Evolutionary conservation across 2,888 invertebrate genomes (phyloP), one percentile per base, ranked within the genome.

Genomic region (Enchytraeus crypticus): DNA sequence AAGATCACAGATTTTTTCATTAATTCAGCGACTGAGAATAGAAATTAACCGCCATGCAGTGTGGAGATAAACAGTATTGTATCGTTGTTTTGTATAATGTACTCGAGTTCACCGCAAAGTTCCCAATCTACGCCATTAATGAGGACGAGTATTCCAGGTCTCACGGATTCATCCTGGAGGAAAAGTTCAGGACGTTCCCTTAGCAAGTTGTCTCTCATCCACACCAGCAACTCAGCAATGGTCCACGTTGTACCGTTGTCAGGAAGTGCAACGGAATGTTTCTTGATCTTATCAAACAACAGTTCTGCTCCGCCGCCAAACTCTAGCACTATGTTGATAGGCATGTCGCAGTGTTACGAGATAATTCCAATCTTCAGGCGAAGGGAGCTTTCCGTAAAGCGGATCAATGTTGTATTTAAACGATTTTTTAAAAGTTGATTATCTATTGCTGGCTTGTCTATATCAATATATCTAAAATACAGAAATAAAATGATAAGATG

Each of bases 101-200:
- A 82, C 26, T 80, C 77, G 62, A 79, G 66, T 68, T 80, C 77
- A n/a, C 81, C 81, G 74, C 79, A 66, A 21, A 97, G 80, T 79
- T 97, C 95, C 96, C 96, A 97, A 75, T 97, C 97, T 0, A 88
- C 84, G 71, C 97, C 95, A 75, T 97, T 97, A 8, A 97, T 85
- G 2, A 97, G 81, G 0, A 97, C 93, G 53, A 97, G 80, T 64
- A 97, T 96, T 2, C 96, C 96, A 0, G 95, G 93, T 53, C 95
- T 80, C 76, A 83, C 80, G 38, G 78, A 77, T 8, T 77, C 76
- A 51, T 77, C 79, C 64, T 79, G 78, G 53, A 81, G 66, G 71
- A 80, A 81, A 49, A 81, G 71, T 74, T 95, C 93, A 0, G 88
- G 87, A 65, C 91, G 83, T 72, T 92, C 92, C 64, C 84, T 86